phyloP scores from a whole-genome alignment of 1,140 invertebrate species.

The Drosophila triauraria region DNA sequence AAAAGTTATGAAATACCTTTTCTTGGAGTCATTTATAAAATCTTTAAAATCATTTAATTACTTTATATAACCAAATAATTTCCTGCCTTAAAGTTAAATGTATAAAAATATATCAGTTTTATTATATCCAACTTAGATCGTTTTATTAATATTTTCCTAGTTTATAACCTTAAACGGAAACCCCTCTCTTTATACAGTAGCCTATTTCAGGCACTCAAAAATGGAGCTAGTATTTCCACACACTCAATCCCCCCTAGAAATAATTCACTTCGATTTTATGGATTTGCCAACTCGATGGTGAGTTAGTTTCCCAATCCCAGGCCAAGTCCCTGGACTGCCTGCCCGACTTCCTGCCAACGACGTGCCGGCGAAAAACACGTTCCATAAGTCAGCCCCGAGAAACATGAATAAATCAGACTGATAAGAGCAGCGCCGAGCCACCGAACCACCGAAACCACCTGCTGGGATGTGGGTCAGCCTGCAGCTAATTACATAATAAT shows the following conservation, averaged over 20 bases:
- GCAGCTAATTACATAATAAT: conserved; percentile 83
- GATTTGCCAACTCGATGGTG: conserved; percentile 23
- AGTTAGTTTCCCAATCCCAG: conserved; percentile 38
- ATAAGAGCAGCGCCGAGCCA: conserved; percentile 35
- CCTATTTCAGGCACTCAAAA: neutral
- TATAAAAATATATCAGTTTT: neutral
- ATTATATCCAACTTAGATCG: too few species aligned
- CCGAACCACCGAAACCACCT: conserved; percentile 38
- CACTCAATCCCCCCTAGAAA: conserved; percentile 1
- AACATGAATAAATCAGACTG: conserved; percentile 43
- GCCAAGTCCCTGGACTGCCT: conserved; percentile 29
- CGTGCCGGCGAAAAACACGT: conserved; percentile 53
- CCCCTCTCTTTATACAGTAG: too few species aligned
- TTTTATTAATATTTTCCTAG: conserved; percentile 5
- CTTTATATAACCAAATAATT: neutral
- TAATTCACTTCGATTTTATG: conserved; percentile 30
- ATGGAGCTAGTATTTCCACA: conserved; percentile 28
- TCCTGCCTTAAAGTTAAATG: neutral
- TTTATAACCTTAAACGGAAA: conserved; percentile 3
- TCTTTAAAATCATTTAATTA: neutral
- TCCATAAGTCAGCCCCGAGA: conserved; percentile 43
- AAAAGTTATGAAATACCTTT: too few species aligned
- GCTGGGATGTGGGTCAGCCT: conserved; percentile 68
- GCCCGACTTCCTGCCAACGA: conserved; percentile 45
- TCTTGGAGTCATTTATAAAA: too few species aligned